These are phyloP conservation scores for Nesidiocoris tenuis DNA, from an alignment of 2,888 invertebrate genomes.

Conservation along the genomic window DNA sequence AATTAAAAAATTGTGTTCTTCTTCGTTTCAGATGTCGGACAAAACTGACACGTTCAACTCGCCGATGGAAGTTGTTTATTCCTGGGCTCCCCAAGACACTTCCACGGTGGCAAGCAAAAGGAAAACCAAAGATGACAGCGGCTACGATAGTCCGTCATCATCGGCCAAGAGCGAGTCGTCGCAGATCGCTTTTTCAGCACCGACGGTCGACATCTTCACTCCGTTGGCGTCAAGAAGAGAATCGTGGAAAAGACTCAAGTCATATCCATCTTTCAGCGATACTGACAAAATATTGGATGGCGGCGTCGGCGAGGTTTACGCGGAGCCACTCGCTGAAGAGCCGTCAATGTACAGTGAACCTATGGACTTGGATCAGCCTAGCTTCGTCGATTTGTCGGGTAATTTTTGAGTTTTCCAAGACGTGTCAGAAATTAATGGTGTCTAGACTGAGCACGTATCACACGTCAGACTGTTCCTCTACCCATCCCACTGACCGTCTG, in stretches of 20 bases:
- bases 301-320: conserved; percentile 15
- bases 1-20: too few relatives aligned
- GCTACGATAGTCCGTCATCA: conserved; percentile 35
- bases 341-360: conserved; percentile 45
- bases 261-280: neutral
- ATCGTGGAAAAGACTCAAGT: neutral
- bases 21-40: conserved; percentile 42
- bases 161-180: neutral
- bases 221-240: neutral
- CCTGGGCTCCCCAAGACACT: conserved; percentile 32
- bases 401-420: too few relatives aligned
- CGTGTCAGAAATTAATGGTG: too few relatives aligned
- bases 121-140: conserved; percentile 45
- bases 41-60: conserved; percentile 33
- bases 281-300: neutral
- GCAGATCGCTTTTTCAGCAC: conserved; percentile 4
- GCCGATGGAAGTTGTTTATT: conserved; percentile 44
- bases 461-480: too few relatives aligned
- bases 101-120: conserved; percentile 21
- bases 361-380: conserved; percentile 34
- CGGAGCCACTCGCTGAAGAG: conserved; percentile 36
- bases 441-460: too few relatives aligned
- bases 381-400: neutral
- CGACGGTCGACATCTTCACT: neutral
- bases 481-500: too few relatives aligned